Conservation (phyloP, 2,113 vertebrate species). For the Austrofundulus limnaeus region DNA sequence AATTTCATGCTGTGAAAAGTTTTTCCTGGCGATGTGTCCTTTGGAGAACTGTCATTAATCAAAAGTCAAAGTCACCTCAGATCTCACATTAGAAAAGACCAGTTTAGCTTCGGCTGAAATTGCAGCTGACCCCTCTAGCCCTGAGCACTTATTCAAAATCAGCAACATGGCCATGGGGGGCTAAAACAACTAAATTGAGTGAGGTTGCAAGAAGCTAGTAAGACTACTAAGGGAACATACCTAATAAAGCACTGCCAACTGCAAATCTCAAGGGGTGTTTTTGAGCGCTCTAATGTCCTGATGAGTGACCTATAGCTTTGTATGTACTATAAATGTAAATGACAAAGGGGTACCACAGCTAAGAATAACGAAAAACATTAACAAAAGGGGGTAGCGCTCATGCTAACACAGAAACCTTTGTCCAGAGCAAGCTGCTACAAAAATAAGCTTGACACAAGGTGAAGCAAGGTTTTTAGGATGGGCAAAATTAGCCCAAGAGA, state of each 20-base stretch:
- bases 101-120: conserved; percentile 75
- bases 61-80: conserved; percentile 80
- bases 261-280: conserved; percentile 57
- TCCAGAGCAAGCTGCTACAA: conserved; percentile 26
- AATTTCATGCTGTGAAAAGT: conserved; percentile 68
- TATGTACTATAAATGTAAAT: conserved; percentile 54
- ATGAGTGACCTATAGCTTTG: conserved; percentile 56
- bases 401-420: conserved; percentile 14
- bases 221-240: conserved; percentile 58
- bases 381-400: not conserved
- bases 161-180: conserved; percentile 70
- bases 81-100: conserved; percentile 76
- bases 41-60: conserved; percentile 78
- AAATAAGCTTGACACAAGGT: not conserved
- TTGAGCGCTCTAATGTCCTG: conserved; percentile 54
- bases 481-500: not conserved
- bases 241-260: conserved; percentile 63
- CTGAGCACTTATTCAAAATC: conserved; percentile 78
- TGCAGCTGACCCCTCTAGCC: conserved; percentile 73
- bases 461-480: not conserved
- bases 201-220: conserved; percentile 68
- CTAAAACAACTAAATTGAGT: conserved; percentile 75
- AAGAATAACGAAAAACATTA: conserved; percentile 21
- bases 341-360: conserved; percentile 39
- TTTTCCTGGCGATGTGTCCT: conserved; percentile 71